phyloP scores from a whole-genome alignment of 2,113 vertebrate genomes.

The Dendropsophus ebraccatus region DNA sequence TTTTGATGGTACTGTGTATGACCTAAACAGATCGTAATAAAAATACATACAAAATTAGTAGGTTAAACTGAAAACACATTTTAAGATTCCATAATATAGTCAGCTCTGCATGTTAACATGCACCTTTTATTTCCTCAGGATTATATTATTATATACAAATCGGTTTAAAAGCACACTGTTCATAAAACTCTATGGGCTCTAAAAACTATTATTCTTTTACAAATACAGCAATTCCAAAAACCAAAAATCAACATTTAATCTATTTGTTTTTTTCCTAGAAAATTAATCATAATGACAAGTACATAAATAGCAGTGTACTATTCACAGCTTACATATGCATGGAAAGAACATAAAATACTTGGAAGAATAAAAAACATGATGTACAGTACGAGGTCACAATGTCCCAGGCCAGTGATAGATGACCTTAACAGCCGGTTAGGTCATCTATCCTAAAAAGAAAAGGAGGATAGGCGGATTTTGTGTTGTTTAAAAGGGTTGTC shows the following conservation, averaged over 20 bases:
- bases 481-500: no score
- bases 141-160: no score
- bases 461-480: not conserved
- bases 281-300: not conserved
- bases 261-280: not conserved
- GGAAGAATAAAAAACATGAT: conserved; percentile 26
- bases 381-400: conserved; percentile 46
- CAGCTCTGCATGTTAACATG: no score
- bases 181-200: not conserved
- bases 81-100: no score
- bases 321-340: conserved; percentile 3
- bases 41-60: no score
- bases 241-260: not conserved
- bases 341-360: conserved; percentile 25
- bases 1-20: no score
- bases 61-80: no score
- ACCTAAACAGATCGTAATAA: no score
- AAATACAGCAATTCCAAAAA: no score
- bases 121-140: no score
- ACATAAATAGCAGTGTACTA: conserved; percentile 3
- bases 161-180: no score
- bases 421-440: not conserved
- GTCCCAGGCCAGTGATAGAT: conserved; percentile 6
- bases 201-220: not conserved
- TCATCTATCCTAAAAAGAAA: not conserved